Conservation (phyloP, 2,888 invertebrate species). For the Acrobasis consociella region DNA sequence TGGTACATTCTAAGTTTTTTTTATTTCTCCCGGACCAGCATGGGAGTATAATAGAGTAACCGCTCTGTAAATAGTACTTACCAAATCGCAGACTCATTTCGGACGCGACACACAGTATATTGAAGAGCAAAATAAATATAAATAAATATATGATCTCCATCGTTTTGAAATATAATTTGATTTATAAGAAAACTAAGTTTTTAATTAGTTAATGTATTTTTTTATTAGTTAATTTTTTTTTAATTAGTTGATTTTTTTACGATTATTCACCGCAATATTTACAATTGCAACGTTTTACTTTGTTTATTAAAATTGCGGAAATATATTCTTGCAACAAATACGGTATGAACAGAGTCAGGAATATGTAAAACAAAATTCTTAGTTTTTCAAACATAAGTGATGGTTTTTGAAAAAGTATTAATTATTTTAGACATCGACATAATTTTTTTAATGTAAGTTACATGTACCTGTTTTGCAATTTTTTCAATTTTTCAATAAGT, state of each 20-base stretch:
- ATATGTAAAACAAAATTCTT: slow-evolving; percentile 67
- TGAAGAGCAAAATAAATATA: slow-evolving; percentile 51
- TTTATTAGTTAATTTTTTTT: neutral
- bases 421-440: no score
- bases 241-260: neutral
- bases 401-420: neutral
- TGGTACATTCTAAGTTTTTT: no score
- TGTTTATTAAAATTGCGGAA: slow-evolving; percentile 64
- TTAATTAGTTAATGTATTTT: neutral
- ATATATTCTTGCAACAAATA: slow-evolving; percentile 74
- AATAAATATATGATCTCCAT: slow-evolving; percentile 50
- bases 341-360: slow-evolving; percentile 65
- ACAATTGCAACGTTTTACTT: slow-evolving; percentile 59
- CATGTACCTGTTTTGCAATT: no score
- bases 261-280: slow-evolving; percentile 39
- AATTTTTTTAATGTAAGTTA: no score
- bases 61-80: slow-evolving; percentile 48
- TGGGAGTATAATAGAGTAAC: no score
- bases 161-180: slow-evolving; percentile 33
- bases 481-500: no score
- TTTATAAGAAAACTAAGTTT: no score
- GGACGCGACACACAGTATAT: slow-evolving; percentile 57
- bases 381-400: slow-evolving; percentile 63
- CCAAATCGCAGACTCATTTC: slow-evolving; percentile 68
- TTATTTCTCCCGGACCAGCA: no score